Conservation (phyloP, 1,140 invertebrate species). For the Tetranychus urticae region DNA sequence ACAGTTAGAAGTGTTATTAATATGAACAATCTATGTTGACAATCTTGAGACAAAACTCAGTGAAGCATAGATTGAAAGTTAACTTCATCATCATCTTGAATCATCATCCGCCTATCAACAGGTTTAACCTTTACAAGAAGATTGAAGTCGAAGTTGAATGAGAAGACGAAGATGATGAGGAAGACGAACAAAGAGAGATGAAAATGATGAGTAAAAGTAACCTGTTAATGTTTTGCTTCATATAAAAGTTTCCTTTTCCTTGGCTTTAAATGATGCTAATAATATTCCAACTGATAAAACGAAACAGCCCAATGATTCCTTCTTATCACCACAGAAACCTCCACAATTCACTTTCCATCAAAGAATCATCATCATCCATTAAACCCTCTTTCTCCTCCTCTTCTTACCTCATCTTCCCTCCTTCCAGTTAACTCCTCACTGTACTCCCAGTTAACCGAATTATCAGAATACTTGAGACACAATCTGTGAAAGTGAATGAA, state of each 20-base stretch:
- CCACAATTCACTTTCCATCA: too few relatives aligned
- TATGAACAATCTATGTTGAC: too few relatives aligned
- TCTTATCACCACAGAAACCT: too few relatives aligned
- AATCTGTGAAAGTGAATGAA: neutral
- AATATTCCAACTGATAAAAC: neutral
- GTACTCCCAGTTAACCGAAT: neutral
- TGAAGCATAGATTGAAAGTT: too few relatives aligned
- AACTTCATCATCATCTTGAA: too few relatives aligned
- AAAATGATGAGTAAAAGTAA: neutral
- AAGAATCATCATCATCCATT: neutral
- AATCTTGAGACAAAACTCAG: too few relatives aligned
- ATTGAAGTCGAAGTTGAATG: too few relatives aligned
- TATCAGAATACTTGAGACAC: neutral
- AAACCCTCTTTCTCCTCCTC: neutral
- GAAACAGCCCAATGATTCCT: too few relatives aligned
- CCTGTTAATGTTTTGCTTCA: neutral
- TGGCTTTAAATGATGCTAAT: neutral
- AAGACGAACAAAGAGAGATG: neutral
- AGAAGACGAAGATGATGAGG: neutral
- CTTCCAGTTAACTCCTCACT: neutral
- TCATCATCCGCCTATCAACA: too few relatives aligned
- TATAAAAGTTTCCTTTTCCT: neutral
- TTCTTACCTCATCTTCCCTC: neutral
- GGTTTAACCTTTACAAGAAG: too few relatives aligned
- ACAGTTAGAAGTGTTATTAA: too few relatives aligned